Conservation (phyloP, 2,888 invertebrate species). For the Chromoteleia sp. region DNA sequence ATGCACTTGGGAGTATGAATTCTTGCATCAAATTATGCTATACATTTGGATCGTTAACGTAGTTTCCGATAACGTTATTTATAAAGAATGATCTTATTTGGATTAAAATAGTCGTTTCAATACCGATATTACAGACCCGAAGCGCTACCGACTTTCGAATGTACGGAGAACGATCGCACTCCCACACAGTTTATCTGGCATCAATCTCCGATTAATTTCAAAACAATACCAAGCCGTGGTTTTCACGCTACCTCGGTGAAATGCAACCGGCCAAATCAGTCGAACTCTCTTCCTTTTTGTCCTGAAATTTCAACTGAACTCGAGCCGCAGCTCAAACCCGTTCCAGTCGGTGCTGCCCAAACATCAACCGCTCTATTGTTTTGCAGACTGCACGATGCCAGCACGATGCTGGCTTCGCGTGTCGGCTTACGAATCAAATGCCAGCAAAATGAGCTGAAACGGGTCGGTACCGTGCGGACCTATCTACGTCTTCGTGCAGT, state of each 20-base stretch:
- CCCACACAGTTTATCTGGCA: background rate
- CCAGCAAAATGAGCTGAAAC: no score
- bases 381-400: background rate
- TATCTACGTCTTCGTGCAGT: no score
- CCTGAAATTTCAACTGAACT: background rate
- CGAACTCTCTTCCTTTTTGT: no score
- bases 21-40: constrained; percentile 14
- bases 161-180: background rate
- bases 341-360: no score
- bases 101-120: no score
- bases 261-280: background rate
- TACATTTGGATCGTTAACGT: constrained; percentile 22
- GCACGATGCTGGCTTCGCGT: constrained; percentile 1
- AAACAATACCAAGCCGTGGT: background rate
- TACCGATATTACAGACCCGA: no score
- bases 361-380: no score
- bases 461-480: no score
- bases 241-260: constrained; percentile 10
- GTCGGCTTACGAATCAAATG: constrained; percentile 7
- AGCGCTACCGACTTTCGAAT: no score
- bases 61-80: constrained; percentile 9
- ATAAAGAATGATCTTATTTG: background rate
- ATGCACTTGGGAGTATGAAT: constrained; percentile 6
- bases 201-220: constrained; percentile 3
- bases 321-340: background rate